Conservation (phyloP, 2,888 invertebrate genomes). For the Meiosimyza decipiens region DNA sequence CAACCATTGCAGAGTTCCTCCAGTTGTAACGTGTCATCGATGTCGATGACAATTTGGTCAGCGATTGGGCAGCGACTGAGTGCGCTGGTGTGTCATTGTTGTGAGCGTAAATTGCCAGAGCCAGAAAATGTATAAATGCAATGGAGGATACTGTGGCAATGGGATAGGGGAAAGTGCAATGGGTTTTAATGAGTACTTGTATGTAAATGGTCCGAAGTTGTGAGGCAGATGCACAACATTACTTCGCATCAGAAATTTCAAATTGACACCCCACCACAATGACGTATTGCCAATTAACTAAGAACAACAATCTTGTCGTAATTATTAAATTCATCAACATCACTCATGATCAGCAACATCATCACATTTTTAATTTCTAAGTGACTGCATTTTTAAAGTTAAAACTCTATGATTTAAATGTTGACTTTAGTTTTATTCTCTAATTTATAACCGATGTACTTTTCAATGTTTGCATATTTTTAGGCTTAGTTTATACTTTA, state of each 20-base stretch:
- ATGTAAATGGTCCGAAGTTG: background rate
- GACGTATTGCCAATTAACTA: constrained; percentile 14
- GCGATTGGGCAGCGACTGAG: constrained; percentile 64
- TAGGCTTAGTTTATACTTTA: no score
- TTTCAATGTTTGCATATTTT: no score
- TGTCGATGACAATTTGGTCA: constrained; percentile 65
- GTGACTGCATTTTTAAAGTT: constrained; percentile 9
- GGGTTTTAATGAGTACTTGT: background rate
- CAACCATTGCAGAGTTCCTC: constrained; percentile 53
- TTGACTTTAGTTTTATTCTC: background rate
- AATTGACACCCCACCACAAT: background rate
- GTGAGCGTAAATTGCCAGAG: constrained; percentile 66
- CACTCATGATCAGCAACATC: background rate
- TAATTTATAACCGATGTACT: no score
- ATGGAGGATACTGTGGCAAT: constrained; percentile 19
- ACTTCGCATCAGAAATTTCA: background rate
- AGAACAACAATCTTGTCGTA: constrained; percentile 21
- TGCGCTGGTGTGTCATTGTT: constrained; percentile 65
- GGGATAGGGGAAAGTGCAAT: background rate
- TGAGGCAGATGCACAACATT: background rate
- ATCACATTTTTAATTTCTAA: constrained; percentile 26
- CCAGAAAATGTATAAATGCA: constrained; percentile 64
- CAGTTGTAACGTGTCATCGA: constrained; percentile 64
- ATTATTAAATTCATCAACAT: constrained; percentile 19
- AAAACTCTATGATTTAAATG: constrained; percentile 9